Evolutionary conservation across 2,888 invertebrate species (phyloP).

Genomic region (Perdita meconis): DNA sequence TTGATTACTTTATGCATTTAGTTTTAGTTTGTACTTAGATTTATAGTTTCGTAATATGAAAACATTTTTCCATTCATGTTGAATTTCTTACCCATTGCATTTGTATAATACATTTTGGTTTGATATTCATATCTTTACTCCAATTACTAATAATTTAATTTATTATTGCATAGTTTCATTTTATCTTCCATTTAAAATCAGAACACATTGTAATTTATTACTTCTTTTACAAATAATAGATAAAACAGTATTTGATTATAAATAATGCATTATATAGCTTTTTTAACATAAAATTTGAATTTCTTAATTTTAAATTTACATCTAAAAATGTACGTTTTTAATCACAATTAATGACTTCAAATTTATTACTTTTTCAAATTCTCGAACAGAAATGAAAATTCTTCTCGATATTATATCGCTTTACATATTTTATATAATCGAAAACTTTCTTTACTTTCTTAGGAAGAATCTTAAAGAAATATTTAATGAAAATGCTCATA

Average conservation of each 20-base stretch:
- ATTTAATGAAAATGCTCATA: too few species aligned
- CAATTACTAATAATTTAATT: too few species aligned
- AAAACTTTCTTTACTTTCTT: too few species aligned
- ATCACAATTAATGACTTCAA: not conserved
- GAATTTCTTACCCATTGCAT: not conserved
- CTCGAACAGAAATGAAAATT: not conserved
- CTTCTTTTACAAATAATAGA: not conserved
- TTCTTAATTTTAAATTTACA: slow-evolving; percentile 2
- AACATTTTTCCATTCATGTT: not conserved
- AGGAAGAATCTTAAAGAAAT: too few species aligned
- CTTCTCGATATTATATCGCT: not conserved
- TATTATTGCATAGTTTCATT: not conserved
- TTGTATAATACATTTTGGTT: not conserved
- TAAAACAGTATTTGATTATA: not conserved
- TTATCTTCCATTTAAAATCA: not conserved
- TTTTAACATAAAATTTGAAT: not conserved
- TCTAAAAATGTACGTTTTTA: not conserved
- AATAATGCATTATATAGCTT: not conserved
- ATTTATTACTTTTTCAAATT: not conserved
- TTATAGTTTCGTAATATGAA: slow-evolving; percentile 1
- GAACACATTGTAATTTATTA: not conserved
- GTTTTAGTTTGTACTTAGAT: slow-evolving; percentile 16
- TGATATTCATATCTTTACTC: not conserved
- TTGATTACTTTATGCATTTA: slow-evolving; percentile 2
- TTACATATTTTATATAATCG: not conserved